Evolutionary conservation across 2,797 vertebrate species (phyloP).

Genomic region (Pygocentrus nattereri): DNA sequence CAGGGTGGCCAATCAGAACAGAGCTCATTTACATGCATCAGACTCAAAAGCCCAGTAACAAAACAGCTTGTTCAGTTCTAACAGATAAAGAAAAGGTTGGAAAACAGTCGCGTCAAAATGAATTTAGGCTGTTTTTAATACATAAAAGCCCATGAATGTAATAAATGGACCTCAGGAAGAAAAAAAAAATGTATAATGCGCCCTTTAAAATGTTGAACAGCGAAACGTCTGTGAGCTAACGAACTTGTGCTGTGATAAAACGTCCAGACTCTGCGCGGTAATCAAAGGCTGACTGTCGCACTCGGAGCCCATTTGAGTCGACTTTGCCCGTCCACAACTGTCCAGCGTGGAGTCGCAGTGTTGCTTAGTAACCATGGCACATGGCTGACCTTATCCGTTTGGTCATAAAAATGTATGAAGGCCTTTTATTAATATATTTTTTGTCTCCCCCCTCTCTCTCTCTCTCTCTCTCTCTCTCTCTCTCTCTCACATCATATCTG

Average conservation of each 20-base stretch:
- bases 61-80: neutral
- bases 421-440: slow-evolving; percentile 74
- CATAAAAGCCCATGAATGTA: neutral
- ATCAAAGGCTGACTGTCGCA: slow-evolving; percentile 51
- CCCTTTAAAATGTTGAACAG: neutral
- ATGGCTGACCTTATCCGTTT: slow-evolving; percentile 80
- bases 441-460: slow-evolving; percentile 52
- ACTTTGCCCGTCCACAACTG: slow-evolving; percentile 72
- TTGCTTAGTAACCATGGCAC: slow-evolving; percentile 84
- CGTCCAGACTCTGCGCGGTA: slow-evolving; percentile 33
- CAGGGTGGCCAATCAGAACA: neutral
- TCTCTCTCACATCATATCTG: slow-evolving; percentile 1
- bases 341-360: slow-evolving; percentile 76
- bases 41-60: neutral
- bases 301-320: slow-evolving; percentile 70
- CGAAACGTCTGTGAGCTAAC: neutral
- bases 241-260: slow-evolving; percentile 33
- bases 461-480: slow-evolving; percentile 26
- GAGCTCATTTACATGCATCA: neutral
- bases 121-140: too few relatives aligned
- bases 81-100: neutral
- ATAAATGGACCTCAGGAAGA: neutral
- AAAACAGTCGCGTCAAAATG: too few relatives aligned
- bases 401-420: slow-evolving; percentile 86
- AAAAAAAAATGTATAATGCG: neutral